Conservation (phyloP, 2,888 invertebrate species). For the Girardia tigrina region DNA sequence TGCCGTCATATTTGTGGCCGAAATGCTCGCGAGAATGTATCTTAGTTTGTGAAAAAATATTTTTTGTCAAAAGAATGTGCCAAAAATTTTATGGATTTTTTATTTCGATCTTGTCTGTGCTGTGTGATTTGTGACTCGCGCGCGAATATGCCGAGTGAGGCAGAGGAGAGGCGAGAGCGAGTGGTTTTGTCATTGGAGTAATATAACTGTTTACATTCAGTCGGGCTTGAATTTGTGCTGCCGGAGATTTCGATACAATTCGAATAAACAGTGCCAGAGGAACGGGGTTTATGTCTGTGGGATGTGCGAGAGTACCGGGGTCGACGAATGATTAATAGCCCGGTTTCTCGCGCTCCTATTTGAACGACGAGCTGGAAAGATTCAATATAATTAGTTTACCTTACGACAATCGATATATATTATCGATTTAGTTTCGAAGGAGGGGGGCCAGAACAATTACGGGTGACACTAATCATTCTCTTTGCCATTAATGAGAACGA, state of each 20-base stretch:
- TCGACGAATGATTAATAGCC: neutral
- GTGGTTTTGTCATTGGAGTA: conserved; percentile 20
- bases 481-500: too few species aligned
- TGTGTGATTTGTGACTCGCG: neutral
- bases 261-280: conserved; percentile 23
- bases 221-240: neutral
- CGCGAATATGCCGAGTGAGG: neutral
- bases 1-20: too few species aligned
- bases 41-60: too few species aligned
- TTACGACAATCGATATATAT: conserved; percentile 3
- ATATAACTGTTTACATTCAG: neutral
- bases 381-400: conserved; percentile 12
- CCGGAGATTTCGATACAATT: conserved; percentile 7
- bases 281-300: neutral
- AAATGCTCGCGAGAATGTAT: too few species aligned
- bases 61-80: too few species aligned
- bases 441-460: too few species aligned
- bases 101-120: conserved; percentile 3
- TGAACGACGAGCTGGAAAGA: neutral
- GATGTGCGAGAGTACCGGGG: neutral
- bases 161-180: neutral
- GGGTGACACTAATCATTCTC: too few species aligned
- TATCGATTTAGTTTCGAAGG: too few species aligned
- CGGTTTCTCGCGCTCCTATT: neutral
- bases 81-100: conserved; percentile 23